These are phyloP conservation scores for Bolinopsis microptera DNA, from an alignment of 37 sponge, comb jelly and placozoan genomes.

Conservation along the genomic window DNA sequence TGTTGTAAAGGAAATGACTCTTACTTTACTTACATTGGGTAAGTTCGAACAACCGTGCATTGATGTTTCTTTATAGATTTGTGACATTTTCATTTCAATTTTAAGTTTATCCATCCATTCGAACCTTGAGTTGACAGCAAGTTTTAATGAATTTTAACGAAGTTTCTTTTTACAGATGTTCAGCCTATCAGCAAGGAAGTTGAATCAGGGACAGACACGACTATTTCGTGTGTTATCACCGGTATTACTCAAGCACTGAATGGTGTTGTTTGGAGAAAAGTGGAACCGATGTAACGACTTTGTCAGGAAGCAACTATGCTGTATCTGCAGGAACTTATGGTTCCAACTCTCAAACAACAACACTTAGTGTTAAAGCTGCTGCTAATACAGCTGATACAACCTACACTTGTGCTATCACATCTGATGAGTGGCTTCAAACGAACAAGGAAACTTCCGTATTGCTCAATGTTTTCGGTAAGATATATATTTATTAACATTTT, in stretches of 20 bases:
- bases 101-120: too few relatives aligned
- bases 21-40: not conserved
- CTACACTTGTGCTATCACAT: constrained; percentile 7
- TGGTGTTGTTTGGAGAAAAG: not conserved
- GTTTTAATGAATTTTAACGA: too few relatives aligned
- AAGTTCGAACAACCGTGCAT: not conserved
- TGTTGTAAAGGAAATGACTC: not conserved
- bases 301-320: not conserved
- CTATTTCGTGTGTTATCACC: not conserved
- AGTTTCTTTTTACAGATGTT: not conserved
- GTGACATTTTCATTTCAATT: too few relatives aligned
- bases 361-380: not conserved
- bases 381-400: not conserved
- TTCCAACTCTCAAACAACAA: constrained; percentile 24
- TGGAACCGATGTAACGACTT: not conserved
- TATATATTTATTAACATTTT: too few relatives aligned
- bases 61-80: not conserved
- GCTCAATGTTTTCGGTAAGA: constrained; percentile 3
- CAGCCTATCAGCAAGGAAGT: not conserved
- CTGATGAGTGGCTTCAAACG: not conserved
- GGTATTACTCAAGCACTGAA: not conserved
- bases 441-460: not conserved
- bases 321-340: not conserved
- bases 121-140: too few relatives aligned
- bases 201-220: not conserved